Evolutionary conservation across 2,888 invertebrate species (phyloP), one percentile per base, ranked within the genome.

Genomic region (Mongoloraphidia duomilia): DNA sequence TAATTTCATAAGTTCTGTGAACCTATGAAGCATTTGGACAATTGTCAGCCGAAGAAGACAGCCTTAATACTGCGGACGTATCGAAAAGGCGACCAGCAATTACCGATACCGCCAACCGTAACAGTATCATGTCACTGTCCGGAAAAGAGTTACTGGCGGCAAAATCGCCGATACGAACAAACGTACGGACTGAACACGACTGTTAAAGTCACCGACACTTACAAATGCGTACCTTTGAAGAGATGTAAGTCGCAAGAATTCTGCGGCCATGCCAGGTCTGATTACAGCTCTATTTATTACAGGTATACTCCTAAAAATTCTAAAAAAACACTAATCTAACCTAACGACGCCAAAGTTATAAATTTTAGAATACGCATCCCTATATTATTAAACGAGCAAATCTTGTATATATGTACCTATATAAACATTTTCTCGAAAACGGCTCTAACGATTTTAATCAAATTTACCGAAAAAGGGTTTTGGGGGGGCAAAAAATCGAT

Each of bases 231-330:
- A 4, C 64, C 75, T 57, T 63, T 78, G 51, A 67, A 67, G 8
- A 61, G 67, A 37, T 82, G 81, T 57, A 65, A 68, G 13, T 62
- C 67, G 0, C 66, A 67, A 0, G 77, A 80, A 37, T 74, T 75
- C 57, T 82, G 82, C 58, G 82, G 81, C 1, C 69, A 76, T 51
- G 72, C 80, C 9, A 69, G 74, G 56, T 63, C 67, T n/a, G 77
- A 79, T 55, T 60, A 74, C 9, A 74, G 72, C 51, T 74, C 79
- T 8, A 65, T 77, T 11, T 80, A 79, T 59, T 78, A 80, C 57
- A 35, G 42, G 48, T 48, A 26, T 26, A 26, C 1, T 26, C 26
- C 26, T 26, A 6, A 26, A 26, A 3, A 6, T 17, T 17, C 17
- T 4, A 17, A 17, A 17, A 17, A 17, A 17, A 17, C 17, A 17